These are phyloP conservation scores for Melanotaenia pygmaea DNA, from an alignment of 2,797 vertebrate genomes.

Conservation along the genomic window DNA sequence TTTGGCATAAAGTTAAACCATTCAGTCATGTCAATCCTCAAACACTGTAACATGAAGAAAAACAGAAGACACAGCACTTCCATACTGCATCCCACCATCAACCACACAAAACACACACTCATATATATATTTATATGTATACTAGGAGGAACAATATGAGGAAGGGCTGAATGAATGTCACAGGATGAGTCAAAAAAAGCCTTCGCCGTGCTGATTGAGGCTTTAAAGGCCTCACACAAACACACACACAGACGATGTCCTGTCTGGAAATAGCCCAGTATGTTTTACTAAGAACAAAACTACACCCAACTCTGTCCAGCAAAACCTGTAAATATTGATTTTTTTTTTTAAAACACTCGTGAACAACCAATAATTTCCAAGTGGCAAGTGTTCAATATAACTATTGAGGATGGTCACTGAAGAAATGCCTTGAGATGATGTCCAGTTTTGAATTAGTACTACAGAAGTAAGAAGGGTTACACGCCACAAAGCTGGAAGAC, in stretches of 20 bases:
- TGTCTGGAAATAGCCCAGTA: conserved; percentile 15
- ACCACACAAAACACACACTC: conserved; percentile 33
- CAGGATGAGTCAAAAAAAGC: conserved; percentile 43
- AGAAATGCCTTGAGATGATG: conserved; percentile 4
- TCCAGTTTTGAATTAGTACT: neutral
- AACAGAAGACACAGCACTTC: conserved; percentile 31
- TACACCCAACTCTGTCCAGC: conserved; percentile 36
- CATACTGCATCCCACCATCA: conserved; percentile 43
- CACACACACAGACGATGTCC: conserved; percentile 26
- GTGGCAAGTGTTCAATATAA: conserved; percentile 7
- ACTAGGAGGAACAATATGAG: conserved; percentile 41
- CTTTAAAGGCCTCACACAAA: conserved; percentile 37
- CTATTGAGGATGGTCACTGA: conserved; percentile 8
- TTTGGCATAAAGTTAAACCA: conserved; percentile 69
- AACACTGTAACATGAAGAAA: conserved; percentile 51
- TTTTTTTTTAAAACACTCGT: neutral
- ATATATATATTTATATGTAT: conserved; percentile 20
- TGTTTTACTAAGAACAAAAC: neutral
- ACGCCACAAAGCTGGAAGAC: conserved; percentile 1
- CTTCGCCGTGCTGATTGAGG: conserved; percentile 51
- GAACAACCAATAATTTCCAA: neutral
- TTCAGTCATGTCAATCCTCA: conserved; percentile 60
- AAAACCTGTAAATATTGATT: neutral
- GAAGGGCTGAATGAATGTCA: conserved; percentile 43
- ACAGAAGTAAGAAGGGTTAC: neutral